Evolutionary conservation across 2,888 invertebrate genomes (phyloP).

Genomic region (Ecliptopera silaceata): DNA sequence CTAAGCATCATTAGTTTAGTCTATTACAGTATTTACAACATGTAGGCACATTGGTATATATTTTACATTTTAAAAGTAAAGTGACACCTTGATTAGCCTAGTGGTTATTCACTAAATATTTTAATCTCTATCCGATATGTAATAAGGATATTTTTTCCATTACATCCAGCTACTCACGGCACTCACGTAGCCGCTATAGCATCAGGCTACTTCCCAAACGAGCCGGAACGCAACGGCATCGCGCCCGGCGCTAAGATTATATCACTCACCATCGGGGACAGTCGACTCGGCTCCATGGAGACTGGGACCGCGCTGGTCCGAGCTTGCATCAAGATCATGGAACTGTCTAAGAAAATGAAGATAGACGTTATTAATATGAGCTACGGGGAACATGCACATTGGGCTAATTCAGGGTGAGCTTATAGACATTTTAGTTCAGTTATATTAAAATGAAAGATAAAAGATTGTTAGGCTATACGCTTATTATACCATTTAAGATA

Average conservation of each 20-base stretch:
- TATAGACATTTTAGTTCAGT: too few relatives aligned
- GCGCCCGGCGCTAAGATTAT: conserved; percentile 98
- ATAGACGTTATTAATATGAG: conserved; percentile 98
- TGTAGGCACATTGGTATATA: too few relatives aligned
- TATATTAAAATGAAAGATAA: too few relatives aligned
- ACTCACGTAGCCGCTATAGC: conserved; percentile 99
- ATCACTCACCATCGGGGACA: conserved; percentile 97
- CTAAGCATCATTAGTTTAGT: too few relatives aligned
- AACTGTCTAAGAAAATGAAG: conserved; percentile 82
- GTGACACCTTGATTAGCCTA: too few relatives aligned
- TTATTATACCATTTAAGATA: too few relatives aligned
- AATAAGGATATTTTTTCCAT: too few relatives aligned
- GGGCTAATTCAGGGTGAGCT: conserved; percentile 93
- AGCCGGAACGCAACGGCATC: conserved; percentile 95
- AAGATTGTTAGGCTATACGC: too few relatives aligned
- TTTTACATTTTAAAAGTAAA: too few relatives aligned
- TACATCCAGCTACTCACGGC: conserved; percentile 92
- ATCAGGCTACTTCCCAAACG: conserved; percentile 93
- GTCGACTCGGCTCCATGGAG: conserved; percentile 96
- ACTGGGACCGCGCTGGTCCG: conserved; percentile 96
- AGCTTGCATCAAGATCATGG: conserved; percentile 95
- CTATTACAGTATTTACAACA: too few relatives aligned
- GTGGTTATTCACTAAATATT: too few relatives aligned
- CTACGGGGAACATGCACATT: conserved; percentile 97
- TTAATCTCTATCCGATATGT: too few relatives aligned